phyloP scores from a whole-genome alignment of 2,113 vertebrate genomes.

The Rhombomys opimus region DNA sequence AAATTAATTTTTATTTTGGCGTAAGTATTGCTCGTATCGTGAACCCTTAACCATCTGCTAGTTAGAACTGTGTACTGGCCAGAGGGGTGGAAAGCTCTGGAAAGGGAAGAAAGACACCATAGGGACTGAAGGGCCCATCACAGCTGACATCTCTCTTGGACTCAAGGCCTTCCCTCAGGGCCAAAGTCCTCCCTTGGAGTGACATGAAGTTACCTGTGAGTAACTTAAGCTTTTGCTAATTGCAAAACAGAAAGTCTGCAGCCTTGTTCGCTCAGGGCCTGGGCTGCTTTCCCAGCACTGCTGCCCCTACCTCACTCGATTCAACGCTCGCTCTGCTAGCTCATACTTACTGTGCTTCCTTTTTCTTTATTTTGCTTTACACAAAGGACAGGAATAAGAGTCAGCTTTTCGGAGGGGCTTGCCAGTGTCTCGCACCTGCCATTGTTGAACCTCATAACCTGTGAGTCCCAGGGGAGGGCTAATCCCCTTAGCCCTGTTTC shows the following conservation, averaged over 20 bases:
- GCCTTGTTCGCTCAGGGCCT: not conserved
- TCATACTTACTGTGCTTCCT: not conserved
- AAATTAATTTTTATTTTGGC: not conserved
- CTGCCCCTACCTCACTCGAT: not conserved
- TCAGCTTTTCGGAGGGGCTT: constrained; percentile 25
- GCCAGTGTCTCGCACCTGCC: constrained; percentile 3
- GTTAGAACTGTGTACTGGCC: not conserved
- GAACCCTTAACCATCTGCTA: not conserved
- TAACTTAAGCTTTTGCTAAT: not conserved
- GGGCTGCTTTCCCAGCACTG: not conserved
- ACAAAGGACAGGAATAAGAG: not conserved
- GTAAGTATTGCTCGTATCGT: not conserved
- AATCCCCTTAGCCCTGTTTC: not conserved
- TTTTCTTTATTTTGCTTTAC: not conserved
- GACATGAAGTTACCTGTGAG: not conserved
- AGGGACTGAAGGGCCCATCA: rapidly evolving
- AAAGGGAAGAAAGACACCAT: not conserved
- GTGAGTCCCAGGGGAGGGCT: not conserved
- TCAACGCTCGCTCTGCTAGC: not conserved
- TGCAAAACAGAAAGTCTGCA: not conserved
- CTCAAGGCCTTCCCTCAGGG: not conserved
- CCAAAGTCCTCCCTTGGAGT: not conserved
- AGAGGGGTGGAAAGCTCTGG: not conserved
- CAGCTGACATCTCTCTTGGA: not conserved
- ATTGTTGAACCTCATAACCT: not conserved